Evolutionary conservation across 1,140 invertebrate species (phyloP).

Genomic region (Nasonia giraulti): DNA sequence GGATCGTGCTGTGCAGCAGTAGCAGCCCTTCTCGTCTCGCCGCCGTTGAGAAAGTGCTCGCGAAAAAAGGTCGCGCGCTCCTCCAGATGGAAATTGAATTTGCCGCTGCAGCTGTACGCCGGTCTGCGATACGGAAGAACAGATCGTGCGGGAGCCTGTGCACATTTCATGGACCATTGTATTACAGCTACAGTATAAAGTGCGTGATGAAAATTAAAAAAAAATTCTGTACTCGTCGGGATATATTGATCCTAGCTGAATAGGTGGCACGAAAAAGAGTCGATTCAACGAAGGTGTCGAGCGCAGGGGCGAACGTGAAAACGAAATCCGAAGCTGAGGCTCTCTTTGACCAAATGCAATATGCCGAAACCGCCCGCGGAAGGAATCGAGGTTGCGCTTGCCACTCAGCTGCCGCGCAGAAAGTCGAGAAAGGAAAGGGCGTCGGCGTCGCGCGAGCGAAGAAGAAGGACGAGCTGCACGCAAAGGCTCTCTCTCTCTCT

Average conservation of each 20-base stretch:
- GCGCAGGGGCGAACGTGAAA: neutral
- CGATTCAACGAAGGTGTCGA: neutral
- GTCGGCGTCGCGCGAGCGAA: neutral
- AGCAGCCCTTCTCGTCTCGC: neutral
- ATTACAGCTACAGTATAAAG: too few relatives aligned
- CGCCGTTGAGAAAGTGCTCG: conserved; percentile 38
- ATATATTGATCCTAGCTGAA: too few relatives aligned
- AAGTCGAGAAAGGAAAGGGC: conserved; percentile 41
- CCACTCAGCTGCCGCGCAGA: neutral
- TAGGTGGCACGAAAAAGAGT: neutral
- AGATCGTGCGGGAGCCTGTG: neutral
- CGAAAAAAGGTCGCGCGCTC: neutral
- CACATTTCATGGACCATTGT: too few relatives aligned
- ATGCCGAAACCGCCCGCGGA: neutral
- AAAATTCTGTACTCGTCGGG: too few relatives aligned
- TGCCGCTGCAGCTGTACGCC: neutral
- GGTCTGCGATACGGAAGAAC: neutral
- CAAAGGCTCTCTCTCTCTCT: neutral
- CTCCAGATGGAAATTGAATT: conserved; percentile 43
- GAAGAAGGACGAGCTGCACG: neutral
- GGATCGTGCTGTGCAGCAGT: neutral
- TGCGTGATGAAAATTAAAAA: too few relatives aligned
- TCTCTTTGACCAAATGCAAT: conserved; percentile 19
- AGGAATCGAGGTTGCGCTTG: conserved; percentile 41
- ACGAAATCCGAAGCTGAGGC: neutral